phyloP scores from a whole-genome alignment of 2,113 vertebrate species.

The Calcarius ornatus region DNA sequence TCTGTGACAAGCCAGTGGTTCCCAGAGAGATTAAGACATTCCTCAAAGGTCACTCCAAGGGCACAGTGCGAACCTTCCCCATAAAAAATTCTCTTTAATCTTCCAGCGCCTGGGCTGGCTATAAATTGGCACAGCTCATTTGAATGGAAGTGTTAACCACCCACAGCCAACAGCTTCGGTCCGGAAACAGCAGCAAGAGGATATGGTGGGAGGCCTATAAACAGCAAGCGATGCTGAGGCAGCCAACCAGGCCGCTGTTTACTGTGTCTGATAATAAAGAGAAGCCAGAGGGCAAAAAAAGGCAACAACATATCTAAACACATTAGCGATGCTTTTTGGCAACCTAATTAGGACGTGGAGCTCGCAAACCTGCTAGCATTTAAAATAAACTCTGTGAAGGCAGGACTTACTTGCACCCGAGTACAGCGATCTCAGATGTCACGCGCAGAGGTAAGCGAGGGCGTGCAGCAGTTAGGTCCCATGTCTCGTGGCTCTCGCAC shows the following conservation, averaged over 20 bases:
- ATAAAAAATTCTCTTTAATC: slow-evolving; percentile 66
- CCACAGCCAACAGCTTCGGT: slow-evolving; percentile 64
- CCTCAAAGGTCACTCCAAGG: slow-evolving; percentile 68
- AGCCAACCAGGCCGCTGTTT: slow-evolving; percentile 41
- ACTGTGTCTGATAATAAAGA: slow-evolving; percentile 26
- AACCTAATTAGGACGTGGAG: slow-evolving; percentile 13
- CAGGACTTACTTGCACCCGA: neutral
- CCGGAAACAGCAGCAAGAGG: slow-evolving; percentile 67
- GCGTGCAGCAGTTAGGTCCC: neutral
- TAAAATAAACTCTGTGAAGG: slow-evolving; percentile 27
- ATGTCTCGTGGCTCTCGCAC: neutral
- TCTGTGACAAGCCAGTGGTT: neutral
- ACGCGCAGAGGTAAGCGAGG: neutral
- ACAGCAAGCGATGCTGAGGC: slow-evolving; percentile 43
- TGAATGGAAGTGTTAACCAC: slow-evolving; percentile 67
- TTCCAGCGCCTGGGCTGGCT: slow-evolving; percentile 53
- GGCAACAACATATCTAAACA: slow-evolving; percentile 20
- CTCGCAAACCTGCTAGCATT: neutral
- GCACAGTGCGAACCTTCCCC: slow-evolving; percentile 23
- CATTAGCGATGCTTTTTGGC: neutral
- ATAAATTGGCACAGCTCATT: slow-evolving; percentile 59
- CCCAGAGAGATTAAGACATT: slow-evolving; percentile 34
- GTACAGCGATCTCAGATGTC: neutral
- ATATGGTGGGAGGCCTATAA: slow-evolving; percentile 62
- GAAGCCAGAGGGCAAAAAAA: slow-evolving; percentile 16